Evolutionary conservation across 2,888 invertebrate genomes (phyloP).

Genomic region (Celastrina argiolus): DNA sequence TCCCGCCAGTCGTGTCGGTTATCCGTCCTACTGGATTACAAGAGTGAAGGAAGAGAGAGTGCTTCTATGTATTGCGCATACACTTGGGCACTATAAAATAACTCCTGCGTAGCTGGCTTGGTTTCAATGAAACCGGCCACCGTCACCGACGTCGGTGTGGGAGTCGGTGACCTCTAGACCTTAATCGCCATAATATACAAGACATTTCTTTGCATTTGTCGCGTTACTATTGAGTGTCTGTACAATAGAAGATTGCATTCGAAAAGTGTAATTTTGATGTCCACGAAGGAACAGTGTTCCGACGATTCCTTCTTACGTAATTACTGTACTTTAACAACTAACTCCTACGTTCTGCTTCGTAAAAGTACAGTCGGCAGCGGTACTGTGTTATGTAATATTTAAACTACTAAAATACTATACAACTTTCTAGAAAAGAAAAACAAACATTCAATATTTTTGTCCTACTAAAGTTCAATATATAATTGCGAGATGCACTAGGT

Average conservation of each 20-base stretch:
- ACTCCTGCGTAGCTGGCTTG: too few relatives aligned
- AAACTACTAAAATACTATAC: background rate
- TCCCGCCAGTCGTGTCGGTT: too few relatives aligned
- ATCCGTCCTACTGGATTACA: too few relatives aligned
- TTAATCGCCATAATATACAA: too few relatives aligned
- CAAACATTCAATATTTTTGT: background rate
- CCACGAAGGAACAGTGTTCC: slow-evolving; percentile 17
- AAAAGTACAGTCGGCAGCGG: slow-evolving; percentile 4
- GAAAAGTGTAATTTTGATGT: slow-evolving; percentile 20
- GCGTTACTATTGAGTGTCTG: background rate
- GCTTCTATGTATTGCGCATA: too few relatives aligned
- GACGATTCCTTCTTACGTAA: slow-evolving; percentile 28
- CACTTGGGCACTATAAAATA: too few relatives aligned
- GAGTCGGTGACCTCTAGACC: too few relatives aligned
- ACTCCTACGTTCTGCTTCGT: slow-evolving; percentile 19
- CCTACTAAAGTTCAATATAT: too few relatives aligned
- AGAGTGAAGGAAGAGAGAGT: too few relatives aligned
- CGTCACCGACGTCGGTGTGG: too few relatives aligned
- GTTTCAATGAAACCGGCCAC: too few relatives aligned
- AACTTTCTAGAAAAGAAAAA: background rate
- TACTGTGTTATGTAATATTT: background rate
- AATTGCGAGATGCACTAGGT: too few relatives aligned
- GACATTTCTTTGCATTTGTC: background rate
- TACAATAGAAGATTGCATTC: slow-evolving; percentile 15
- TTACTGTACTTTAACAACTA: slow-evolving; percentile 29